A percentile compares a stretch with the other conserved stretches of the same genome.
Evolutionary conservation across 2,888 invertebrate genomes (phyloP).

Genomic region (Agrilus biguttatus): DNA sequence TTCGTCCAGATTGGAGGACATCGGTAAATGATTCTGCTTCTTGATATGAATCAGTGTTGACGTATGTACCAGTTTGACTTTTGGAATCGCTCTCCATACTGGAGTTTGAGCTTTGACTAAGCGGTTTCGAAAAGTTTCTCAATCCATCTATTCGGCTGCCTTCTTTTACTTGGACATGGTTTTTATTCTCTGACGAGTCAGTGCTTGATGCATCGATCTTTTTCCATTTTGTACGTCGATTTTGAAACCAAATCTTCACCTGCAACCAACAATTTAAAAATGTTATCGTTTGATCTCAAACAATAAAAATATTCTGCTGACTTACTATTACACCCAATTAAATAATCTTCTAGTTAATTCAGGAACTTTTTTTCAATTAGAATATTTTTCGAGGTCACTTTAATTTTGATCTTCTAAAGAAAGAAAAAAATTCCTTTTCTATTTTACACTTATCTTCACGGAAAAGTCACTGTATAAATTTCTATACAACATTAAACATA

Average conservation of each 20-base stretch:
- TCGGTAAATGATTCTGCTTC: slow-evolving; percentile 24
- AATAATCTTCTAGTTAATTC: too few relatives aligned
- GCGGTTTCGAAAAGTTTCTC: slow-evolving; percentile 16
- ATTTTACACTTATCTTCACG: too few relatives aligned
- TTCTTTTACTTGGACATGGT: slow-evolving; percentile 23
- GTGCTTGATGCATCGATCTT: slow-evolving; percentile 85
- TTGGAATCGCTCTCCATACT: slow-evolving; percentile 29
- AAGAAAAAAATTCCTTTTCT: too few relatives aligned
- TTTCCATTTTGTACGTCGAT: slow-evolving; percentile 72
- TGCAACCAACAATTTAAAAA: slow-evolving; percentile 32
- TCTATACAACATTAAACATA: too few relatives aligned
- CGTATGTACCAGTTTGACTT: slow-evolving; percentile 17
- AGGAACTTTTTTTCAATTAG: too few relatives aligned
- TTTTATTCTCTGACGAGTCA: slow-evolving; percentile 74
- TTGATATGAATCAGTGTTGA: slow-evolving; percentile 15
- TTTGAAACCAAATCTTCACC: slow-evolving; percentile 89
- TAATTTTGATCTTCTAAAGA: too few relatives aligned
- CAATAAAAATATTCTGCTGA: slow-evolving; percentile 4
- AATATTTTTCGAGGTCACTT: too few relatives aligned
- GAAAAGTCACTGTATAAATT: too few relatives aligned
- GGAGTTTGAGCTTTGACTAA: slow-evolving; percentile 28
- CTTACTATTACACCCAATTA: too few relatives aligned
- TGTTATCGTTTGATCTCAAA: slow-evolving; percentile 2
- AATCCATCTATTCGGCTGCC: slow-evolving; percentile 15
- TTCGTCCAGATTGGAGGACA: slow-evolving; percentile 18